These are phyloP conservation scores for Diarsia mendica DNA, from an alignment of 2,888 invertebrate species.

Conservation along the genomic window DNA sequence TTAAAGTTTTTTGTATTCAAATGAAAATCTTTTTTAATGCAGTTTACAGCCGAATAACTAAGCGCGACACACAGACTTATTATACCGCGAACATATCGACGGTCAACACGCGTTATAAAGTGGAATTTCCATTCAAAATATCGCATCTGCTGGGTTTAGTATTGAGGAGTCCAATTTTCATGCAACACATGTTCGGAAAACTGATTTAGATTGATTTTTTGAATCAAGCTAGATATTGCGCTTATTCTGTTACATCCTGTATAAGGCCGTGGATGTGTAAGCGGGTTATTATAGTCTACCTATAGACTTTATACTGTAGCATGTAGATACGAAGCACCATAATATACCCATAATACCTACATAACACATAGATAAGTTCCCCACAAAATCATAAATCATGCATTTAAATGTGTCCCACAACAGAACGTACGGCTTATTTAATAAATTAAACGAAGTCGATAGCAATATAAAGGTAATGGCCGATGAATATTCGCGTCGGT, in stretches of 20 bases:
- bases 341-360: no score
- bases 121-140: neutral
- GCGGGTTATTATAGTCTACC: neutral
- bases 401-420: conserved; percentile 35
- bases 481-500: conserved; percentile 59
- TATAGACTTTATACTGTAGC: no score
- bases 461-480: conserved; percentile 52
- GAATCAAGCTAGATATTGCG: no score
- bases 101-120: neutral
- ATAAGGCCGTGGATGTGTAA: neutral
- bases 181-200: no score
- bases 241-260: neutral
- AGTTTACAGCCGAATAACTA: neutral
- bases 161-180: no score
- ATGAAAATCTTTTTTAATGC: neutral
- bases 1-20: no score
- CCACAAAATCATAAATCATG: conserved; percentile 16
- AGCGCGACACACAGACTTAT: neutral
- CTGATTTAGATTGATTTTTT: no score
- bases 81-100: neutral
- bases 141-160: neutral
- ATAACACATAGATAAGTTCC: neutral
- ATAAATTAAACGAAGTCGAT: conserved; percentile 40
- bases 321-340: no score
- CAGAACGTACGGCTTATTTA: conserved; percentile 32